phyloP scores from a whole-genome alignment of 2,113 vertebrate genomes.

The Oreocharis arfaki region DNA sequence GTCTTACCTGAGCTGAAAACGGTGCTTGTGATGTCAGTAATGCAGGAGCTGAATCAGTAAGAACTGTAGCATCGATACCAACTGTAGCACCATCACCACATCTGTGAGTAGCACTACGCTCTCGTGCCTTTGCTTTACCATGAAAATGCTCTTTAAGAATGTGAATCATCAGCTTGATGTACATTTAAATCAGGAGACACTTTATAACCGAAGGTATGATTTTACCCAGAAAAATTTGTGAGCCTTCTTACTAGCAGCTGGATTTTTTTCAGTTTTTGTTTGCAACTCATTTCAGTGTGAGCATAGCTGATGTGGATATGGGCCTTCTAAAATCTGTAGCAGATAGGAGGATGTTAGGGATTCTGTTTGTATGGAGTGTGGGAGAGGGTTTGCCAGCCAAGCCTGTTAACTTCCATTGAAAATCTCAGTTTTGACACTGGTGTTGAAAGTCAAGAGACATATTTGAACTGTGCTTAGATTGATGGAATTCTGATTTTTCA shows the following conservation, averaged over 20 bases:
- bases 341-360: not conserved
- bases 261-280: not conserved
- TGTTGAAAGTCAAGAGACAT: not conserved
- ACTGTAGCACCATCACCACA: not conserved
- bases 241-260: not conserved
- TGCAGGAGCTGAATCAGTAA: not conserved
- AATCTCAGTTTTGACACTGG: not conserved
- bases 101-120: not conserved
- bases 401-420: not conserved
- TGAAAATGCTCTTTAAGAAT: not conserved
- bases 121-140: not conserved
- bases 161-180: not conserved
- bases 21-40: not conserved
- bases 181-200: not conserved
- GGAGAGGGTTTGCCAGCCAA: rapidly evolving
- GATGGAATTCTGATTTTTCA: not conserved
- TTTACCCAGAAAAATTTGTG: not conserved
- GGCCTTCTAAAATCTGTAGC: not conserved
- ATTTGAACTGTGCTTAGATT: not conserved
- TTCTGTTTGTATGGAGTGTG: not conserved
- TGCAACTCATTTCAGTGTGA: not conserved
- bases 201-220: not conserved
- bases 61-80: not conserved
- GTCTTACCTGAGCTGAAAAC: not conserved
- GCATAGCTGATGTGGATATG: not conserved